Base-by-base conservation (phyloP, 2,888 invertebrate genomes). In the Cantharis rustica region DNA sequence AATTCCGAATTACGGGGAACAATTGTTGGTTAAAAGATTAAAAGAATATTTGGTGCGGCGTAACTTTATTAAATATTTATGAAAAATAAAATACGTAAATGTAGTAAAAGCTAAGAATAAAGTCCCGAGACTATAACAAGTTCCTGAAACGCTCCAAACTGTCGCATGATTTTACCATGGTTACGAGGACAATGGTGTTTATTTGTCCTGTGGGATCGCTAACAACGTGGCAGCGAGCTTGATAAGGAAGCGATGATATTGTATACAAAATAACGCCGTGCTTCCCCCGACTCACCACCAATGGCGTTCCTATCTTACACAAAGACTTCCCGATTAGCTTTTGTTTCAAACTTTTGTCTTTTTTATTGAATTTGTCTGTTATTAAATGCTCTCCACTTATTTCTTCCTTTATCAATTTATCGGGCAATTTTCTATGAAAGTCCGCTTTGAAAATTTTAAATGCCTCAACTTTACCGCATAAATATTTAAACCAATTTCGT, bases 151-250 rank as follows among this genome's bases (percentile, higher is more conserved):
- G 83, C 85, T 84, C 83, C 84, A 84, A 85, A 85, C 86, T 86
- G 87, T 87, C 88, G 87, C 87, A 86, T 86, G 88, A 87, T 87
- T 87, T 88, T 88, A 86, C 88, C 88, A 88, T 88, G 88, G 88
- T 88, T 88, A 88, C 88, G 86, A 84, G 86, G 86, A 88, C 88
- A 88, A 88, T 88, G 88, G 88, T 88, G 88, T 88, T 88, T 88
- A 88, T 88, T 88, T 88, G 88, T 88, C 88, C 88, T 88, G 86
- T 83, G 88, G 88, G 88, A 88, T 87, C 88, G 85, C 88, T 88
- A 88, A 88, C 88, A 88, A 88, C 87, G 88, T 88, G 87, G 86
- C 86, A 86, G 86, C 87, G 86, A 84, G 85, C 84, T 85, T 85
- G 88, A 88, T 88, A 88, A 88, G 88, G 88, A 88, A 86, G 86